Evolutionary conservation across 2,888 invertebrate genomes (phyloP), one percentile per base, ranked within the genome.

Genomic region (Melanchra persicariae): DNA sequence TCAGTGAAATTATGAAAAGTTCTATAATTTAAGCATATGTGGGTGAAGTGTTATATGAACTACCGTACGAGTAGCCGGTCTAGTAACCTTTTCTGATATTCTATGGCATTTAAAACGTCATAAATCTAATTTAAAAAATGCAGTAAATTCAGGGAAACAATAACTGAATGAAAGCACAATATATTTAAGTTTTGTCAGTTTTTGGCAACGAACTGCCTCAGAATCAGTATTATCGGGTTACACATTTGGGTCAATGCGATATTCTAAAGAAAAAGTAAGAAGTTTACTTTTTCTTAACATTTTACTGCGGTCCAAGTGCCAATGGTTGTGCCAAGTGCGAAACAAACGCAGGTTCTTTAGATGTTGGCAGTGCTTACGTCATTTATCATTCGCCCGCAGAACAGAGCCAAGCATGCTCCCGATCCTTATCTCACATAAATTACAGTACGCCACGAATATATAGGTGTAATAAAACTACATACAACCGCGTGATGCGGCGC

Each of bases 241-340:
- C 69, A 84, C 75, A 91, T 90, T 82, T 91, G 84, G 91, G 91
- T 91, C 92, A 91, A 85, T 84, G 85, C 85, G 65, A 73, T 70
- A 34, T 62, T 71, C 57, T 54, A 67, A 70, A 71, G 79, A 74
- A 71, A 71, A 85, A 84, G 74, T 70, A 83, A 83, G 70, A 84
- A 82, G 81, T 84, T 87, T 70, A 71, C 83, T 87, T 89, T 64
- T 81, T 79, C 72, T 62, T 34, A 59, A 40, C 63, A 84, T 85
- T 76, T 81, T 84, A 85, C 87, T 87, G 86, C 72, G 67, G 26
- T 68, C 15, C 22, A 74, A 81, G 74, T 82, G 81, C 79, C 84
- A 85, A 84, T 82, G 73, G 84, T 85, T 81, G 84, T 92, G 93
- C 92, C 92, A 93, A 94, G 87, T 82, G 87, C 82, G 85, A 87